Evolutionary conservation across 1,140 invertebrate genomes (phyloP).

Genomic region (Drosophila subpulchrella): DNA sequence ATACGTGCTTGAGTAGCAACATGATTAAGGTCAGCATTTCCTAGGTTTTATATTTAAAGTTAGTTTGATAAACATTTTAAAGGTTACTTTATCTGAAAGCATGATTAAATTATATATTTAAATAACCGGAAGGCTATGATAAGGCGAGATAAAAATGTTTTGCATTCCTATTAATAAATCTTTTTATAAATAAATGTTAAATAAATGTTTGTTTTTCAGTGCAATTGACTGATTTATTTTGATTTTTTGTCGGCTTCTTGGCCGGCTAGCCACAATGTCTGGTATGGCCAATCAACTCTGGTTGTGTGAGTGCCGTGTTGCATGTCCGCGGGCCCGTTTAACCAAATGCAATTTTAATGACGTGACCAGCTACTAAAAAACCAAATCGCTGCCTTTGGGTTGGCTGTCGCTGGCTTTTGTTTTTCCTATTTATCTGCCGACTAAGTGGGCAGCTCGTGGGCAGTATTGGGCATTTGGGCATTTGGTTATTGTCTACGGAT

Average conservation of each 20-base stretch:
- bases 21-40: background rate
- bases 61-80: background rate
- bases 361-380: conserved; percentile 64
- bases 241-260: conserved; percentile 12
- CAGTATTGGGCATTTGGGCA: conserved; percentile 41
- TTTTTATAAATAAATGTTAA: background rate
- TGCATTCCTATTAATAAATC: no score
- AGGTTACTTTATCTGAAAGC: background rate
- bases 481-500: conserved; percentile 31
- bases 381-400: conserved; percentile 47
- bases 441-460: conserved; percentile 60
- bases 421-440: conserved; percentile 58
- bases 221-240: conserved; percentile 32
- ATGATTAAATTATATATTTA: background rate
- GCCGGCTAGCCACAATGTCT: conserved; percentile 68
- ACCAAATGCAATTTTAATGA: conserved; percentile 80
- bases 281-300: conserved; percentile 47
- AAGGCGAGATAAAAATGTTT: background rate
- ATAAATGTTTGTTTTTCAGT: conserved; percentile 16
- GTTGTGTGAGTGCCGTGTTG: conserved; percentile 13
- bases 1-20: background rate
- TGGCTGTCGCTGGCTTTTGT: conserved; percentile 42
- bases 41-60: background rate
- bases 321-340: conserved; percentile 61
- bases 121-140: background rate